Evolutionary conservation across 2,113 vertebrate species (phyloP), one percentile per base, ranked within the genome.

Genomic region (Rhynchomys soricoides): DNA sequence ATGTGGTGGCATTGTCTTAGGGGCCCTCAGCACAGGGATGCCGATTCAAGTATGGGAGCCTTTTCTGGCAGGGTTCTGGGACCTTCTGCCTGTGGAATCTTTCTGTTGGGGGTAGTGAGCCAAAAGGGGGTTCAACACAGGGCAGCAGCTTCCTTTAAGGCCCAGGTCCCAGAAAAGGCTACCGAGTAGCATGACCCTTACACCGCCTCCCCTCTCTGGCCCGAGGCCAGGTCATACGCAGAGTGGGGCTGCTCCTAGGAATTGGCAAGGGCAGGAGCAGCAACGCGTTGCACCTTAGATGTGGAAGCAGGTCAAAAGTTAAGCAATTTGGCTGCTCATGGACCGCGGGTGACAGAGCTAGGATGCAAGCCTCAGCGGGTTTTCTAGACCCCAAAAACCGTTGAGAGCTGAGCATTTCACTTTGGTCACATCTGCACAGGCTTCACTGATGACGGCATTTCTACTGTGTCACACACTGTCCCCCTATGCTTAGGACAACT

Each of bases 1-100:
- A 11, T 29, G 1, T 1, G 45, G 12, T 29, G 66, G 59, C 26
- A 0, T 3, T 31, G n/a, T n/a, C 59, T 81, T 21, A 0, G 0
- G 45, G 66, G 15, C 45, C 16, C 37, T 90, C 19, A 1, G 9
- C 43, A n/a, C 26, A 52, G 45, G 40, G 37, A 1, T 22, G 7
- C 40, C 29, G 16, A 34, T 26, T 40, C 48, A 24, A 45, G 59
- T 2, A 11, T 12, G 40, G 52, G 62, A 64, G 12, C 81, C 55
- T 75, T 89, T 57, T 52, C 57, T 79, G 48, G 70, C 62, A 26
- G 75, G 7, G 0, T 2, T 3, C 6, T 17, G n/a, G 24, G 15
- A 37, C 10, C 55, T 66, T 90, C 55, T 57, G 52, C 50, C 37
- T 3, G 0, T 77, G 66, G 48, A 45, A 26, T 89, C 45, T 59